Base-by-base conservation (phyloP, 2,888 invertebrate genomes). In the Leistus spinibarbis region DNA sequence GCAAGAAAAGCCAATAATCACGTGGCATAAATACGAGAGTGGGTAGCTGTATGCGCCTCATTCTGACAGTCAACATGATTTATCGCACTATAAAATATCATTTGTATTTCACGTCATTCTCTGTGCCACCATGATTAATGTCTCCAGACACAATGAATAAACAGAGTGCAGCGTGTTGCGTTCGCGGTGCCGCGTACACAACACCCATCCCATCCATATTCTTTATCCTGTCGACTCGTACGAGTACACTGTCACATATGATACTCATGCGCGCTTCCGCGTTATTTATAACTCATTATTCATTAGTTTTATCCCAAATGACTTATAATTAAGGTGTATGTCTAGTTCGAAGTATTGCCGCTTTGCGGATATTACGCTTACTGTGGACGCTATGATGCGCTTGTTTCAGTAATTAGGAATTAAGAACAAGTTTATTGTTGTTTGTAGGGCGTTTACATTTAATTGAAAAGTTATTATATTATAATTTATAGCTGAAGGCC, bases 11-110 rank as follows among this genome's bases (percentile, higher is more conserved):
- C 72, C 76, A 68, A 76, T 76, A 76, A 76, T 76, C 71, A 76
- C 68, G 72, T 72, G 63, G 75, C 53, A 23, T 22, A 62, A 54
- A 66, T 40, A 54, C 54, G 54, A 71, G 54, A 23, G 67, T 64
- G 20, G 23, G 64, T 72, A n/a, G 65, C 54, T 63, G 54, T 62
- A 71, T 27, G 76, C 76, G 69, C 75, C 75, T 72, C 76, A 57
- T 72, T 70, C 74, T 72, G 76, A 76, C 76, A 76, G 69, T 62
- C 62, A 78, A 79, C 80, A 82, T 83, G 83, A 85, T 85, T 85
- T 85, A 85, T 84, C 82, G 80, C 79, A 81, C 83, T 83, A 84
- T 84, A 84, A 85, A 85, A 85, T 85, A 85, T 84, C 85, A 85
- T 85, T 85, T 84, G 84, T 85, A 85, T 83, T 84, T 84, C 82